A percentile compares a stretch with the other conserved stretches of the same genome.
Evolutionary conservation across 2,888 invertebrate species (phyloP).

Genomic region (Coelopa pilipes): DNA sequence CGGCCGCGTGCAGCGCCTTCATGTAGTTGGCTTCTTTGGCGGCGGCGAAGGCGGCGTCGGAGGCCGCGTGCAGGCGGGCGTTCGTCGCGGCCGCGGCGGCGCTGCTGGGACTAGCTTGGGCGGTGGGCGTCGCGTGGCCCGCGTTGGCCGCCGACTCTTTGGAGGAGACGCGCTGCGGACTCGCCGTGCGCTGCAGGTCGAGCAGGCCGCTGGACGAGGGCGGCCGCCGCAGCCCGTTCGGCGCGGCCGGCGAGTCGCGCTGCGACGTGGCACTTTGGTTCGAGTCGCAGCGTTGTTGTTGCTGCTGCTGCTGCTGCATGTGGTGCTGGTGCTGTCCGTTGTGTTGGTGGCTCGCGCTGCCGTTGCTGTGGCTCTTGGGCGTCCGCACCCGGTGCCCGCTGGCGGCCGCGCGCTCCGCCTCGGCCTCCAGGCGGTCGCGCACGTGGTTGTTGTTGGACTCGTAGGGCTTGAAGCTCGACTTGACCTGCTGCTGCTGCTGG

Average conservation of each 20-base stretch:
- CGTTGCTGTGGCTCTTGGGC: constrained; percentile 52
- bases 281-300: constrained; percentile 73
- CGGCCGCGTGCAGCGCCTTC: constrained; percentile 63
- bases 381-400: constrained; percentile 54
- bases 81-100: constrained; percentile 9
- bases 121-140: constrained; percentile 45
- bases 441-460: constrained; percentile 72
- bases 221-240: constrained; percentile 51
- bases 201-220: constrained; percentile 43
- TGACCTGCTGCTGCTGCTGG: constrained; percentile 62
- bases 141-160: constrained; percentile 56
- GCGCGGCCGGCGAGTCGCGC: constrained; percentile 61
- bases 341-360: constrained; percentile 27
- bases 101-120: constrained; percentile 61
- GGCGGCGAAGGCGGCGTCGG: constrained; percentile 54
- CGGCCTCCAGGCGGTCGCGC: constrained; percentile 64
- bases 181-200: constrained; percentile 49
- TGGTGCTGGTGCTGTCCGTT: constrained; percentile 35
- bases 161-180: constrained; percentile 59
- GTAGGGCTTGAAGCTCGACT: constrained; percentile 81
- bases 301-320: constrained; percentile 33
- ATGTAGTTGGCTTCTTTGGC: constrained; percentile 65
- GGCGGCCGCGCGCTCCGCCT: constrained; percentile 52
- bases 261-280: constrained; percentile 77
- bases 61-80: constrained; percentile 48